A percentile compares a stretch with the other conserved stretches of the same genome.
These are phyloP conservation scores for Drosophila ercepeae DNA, from an alignment of 1,140 invertebrate genomes.

Conservation along the genomic window DNA sequence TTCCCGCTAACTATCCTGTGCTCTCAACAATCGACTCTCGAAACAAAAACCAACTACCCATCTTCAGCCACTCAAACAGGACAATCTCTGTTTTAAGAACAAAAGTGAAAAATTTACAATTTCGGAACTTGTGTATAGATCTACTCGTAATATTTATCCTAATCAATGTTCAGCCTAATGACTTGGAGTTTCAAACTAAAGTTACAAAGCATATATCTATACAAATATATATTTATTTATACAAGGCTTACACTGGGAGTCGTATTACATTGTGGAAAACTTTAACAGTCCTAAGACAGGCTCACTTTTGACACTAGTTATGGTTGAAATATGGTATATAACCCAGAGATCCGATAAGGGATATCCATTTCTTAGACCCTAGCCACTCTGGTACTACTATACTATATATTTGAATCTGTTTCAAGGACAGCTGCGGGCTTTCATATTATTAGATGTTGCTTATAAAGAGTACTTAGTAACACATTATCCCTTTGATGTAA, in stretches of 20 bases:
- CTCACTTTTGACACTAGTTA: slow-evolving; percentile 20
- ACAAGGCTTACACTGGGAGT: slow-evolving; percentile 47
- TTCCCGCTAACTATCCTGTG: background rate
- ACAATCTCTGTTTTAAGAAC: slow-evolving; percentile 69
- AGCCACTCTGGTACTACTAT: slow-evolving; percentile 21
- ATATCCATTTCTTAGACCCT: slow-evolving; percentile 10
- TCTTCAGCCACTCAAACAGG: slow-evolving; percentile 57
- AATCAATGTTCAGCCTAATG: slow-evolving; percentile 53
- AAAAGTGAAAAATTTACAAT: slow-evolving; percentile 43
- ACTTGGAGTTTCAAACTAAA: slow-evolving; percentile 74
- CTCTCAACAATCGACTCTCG: slow-evolving; percentile 1
- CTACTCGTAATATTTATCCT: slow-evolving; percentile 25
- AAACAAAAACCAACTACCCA: slow-evolving; percentile 4
- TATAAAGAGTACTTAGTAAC: slow-evolving; percentile 32
- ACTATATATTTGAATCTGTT: slow-evolving; percentile 29
- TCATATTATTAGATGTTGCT: slow-evolving; percentile 53
- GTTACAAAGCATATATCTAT: slow-evolving; percentile 34
- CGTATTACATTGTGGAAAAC: slow-evolving; percentile 28
- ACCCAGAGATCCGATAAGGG: background rate
- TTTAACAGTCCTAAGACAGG: slow-evolving; percentile 26
- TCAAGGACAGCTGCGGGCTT: slow-evolving; percentile 36
- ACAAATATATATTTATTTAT: slow-evolving; percentile 34
- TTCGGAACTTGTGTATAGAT: slow-evolving; percentile 54
- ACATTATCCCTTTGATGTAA: slow-evolving; percentile 57
- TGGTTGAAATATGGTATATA: slow-evolving; percentile 22